These are phyloP conservation scores for Andrena fulva DNA, from an alignment of 2,888 invertebrate genomes.

Conservation along the genomic window DNA sequence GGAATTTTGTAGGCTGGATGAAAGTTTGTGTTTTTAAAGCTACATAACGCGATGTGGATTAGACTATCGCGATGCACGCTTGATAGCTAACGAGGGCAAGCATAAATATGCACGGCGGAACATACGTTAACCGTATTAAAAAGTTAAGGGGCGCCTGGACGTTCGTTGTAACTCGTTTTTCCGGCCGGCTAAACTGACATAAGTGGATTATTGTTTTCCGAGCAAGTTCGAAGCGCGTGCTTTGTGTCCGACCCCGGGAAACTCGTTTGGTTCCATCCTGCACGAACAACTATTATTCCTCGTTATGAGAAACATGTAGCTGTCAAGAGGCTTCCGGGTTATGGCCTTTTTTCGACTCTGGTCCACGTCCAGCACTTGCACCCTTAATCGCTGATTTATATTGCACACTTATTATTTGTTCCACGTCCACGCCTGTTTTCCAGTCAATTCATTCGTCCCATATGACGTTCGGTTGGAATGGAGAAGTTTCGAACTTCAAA, in stretches of 20 bases:
- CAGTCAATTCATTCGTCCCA: neutral
- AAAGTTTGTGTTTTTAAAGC: neutral
- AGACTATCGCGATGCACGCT: neutral
- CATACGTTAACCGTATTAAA: constrained; percentile 56
- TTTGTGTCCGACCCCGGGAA: constrained; percentile 25
- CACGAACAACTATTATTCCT: constrained; percentile 47
- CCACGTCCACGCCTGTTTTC: no score
- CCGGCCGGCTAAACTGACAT: constrained; percentile 50
- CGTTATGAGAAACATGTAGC: constrained; percentile 40
- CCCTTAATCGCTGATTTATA: neutral
- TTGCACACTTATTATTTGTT: neutral
- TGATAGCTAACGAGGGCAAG: constrained; percentile 28
- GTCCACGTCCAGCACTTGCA: neutral
- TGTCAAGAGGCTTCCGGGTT: neutral
- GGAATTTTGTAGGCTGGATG: neutral
- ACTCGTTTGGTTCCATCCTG: constrained; percentile 39
- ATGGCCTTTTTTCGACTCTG: neutral
- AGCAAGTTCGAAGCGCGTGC: constrained; percentile 46
- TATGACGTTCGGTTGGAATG: neutral
- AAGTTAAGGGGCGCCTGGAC: constrained; percentile 38
- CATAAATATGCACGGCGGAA: constrained; percentile 41
- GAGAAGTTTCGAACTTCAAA: no score
- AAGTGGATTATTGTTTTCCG: constrained; percentile 61
- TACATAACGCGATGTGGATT: constrained; percentile 14
- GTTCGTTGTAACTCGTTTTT: constrained; percentile 59